Base-by-base conservation (phyloP, 1,140 invertebrate genomes). In the Listronotus bonariensis region DNA sequence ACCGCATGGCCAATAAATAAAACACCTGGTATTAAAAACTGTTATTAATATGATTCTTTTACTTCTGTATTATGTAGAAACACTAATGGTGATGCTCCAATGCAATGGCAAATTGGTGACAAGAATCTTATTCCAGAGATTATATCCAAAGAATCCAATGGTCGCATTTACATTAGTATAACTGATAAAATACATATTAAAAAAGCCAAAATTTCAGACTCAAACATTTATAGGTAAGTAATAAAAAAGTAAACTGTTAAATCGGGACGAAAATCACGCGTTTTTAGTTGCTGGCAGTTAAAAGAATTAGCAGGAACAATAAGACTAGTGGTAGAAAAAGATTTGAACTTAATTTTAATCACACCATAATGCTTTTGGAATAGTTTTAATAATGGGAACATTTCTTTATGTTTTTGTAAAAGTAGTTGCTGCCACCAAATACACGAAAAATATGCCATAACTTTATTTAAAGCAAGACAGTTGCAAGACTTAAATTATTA, bases 231-330 rank as follows among this genome's bases (percentile, higher is more conserved):
- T 68, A 85, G 82, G 84, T 84, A 79, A 71, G 20, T 5, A 5
- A 26, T 5, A 26, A 26, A 26, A 26, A 26, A 1, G 20, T 26
- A 26, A 26, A 5, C 20, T 26, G 1, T 26, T 26, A 26, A 26
- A 5, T 26, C 5, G 20, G 5, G 20, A 5, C 5, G 5, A 26
- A 26, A 26, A 41, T 20, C 2, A 45, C 38, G 14, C 9, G 26
- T 55, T 81, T 81, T 57, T 74, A 89, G 88, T 76, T 91, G 89
- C 74, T 90, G 87, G 87, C 83, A 87, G 74, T 73, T 79, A 60
- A 78, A 82, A 48, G 74, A 82, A 49, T 74, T 88, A 31, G 80
- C 83, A 11, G 87, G 87, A 38, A 81, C 81, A n/a, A 80, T 88
- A 14, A 79, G 82, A 65, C 72, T 89, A 8, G 74, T 82, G 20